Base-by-base conservation (phyloP, 2,888 invertebrate species). In the Eretmocerus hayati region DNA sequence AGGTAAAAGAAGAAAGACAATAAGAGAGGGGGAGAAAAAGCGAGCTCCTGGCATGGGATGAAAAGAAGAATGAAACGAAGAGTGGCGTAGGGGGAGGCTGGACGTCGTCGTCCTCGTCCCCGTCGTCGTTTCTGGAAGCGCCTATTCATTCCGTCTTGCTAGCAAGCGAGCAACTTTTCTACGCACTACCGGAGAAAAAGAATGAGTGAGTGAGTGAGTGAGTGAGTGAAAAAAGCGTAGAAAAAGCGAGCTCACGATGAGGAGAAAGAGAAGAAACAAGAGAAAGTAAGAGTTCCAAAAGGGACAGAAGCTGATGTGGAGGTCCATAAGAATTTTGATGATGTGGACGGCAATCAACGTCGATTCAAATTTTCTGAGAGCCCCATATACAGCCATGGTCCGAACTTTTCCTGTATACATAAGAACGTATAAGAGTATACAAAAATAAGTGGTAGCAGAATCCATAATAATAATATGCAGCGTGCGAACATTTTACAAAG, bases 91-190 rank as follows among this genome's bases (percentile, higher is more conserved):
- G 41, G 45, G 42, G 37, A 42, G 49, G 49, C 26, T 9, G 56
- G 53, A 54, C 56, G 54, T 54, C 50, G 54, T 11, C 8, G 26
- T 9, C 26, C 8, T 40, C 58, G 61, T 67, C 65, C 62, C 26
- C 8, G 26, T 9, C 26, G 26, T 40, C 58, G 61, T 67, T 65
- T 63, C 57, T 59, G 60, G 62, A 67, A 67, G 40, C 57, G 58
- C 57, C 63, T 63, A 66, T 67, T 68, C 66, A 68, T 65, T 62
- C 61, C 52, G 58, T 48, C 55, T 40, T 39, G 26, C 26, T 26
- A 6, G 26, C 26, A 11, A 6, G 26, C 26, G 26, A 6, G 26
- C 26, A 11, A 6, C 26, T 26, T 6, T 26, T 56, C 60, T 60
- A 50, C 46, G 40, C 46, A 46, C 42, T 42, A 37, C 21, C 19